These are phyloP conservation scores for Hucho hucho DNA, from an alignment of 2,113 vertebrate genomes.

Conservation along the genomic window DNA sequence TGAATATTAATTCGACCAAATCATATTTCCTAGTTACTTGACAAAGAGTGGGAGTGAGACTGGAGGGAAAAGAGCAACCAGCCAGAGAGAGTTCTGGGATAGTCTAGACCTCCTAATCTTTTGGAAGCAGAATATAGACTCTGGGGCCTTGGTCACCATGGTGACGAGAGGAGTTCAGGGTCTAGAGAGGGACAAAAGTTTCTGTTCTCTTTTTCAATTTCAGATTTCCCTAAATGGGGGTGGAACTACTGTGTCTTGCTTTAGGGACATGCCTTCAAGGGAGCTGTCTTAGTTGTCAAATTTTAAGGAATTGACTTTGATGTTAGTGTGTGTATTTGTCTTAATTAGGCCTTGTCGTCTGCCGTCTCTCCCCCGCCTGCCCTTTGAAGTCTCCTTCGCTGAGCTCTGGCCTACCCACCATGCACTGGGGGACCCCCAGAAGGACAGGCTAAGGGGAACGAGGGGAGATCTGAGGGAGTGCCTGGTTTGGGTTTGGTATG, in stretches of 20 bases:
- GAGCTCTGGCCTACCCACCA: slow-evolving; percentile 34
- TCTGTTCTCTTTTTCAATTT: not conserved
- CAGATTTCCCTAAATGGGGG: not conserved
- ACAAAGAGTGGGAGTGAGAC: not conserved
- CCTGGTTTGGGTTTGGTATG: slow-evolving; percentile 37
- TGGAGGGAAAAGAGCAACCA: not conserved
- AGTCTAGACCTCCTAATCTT: slow-evolving; percentile 33
- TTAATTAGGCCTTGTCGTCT: slow-evolving; percentile 50
- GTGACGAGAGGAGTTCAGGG: slow-evolving; percentile 20
- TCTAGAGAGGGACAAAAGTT: slow-evolving; percentile 8
- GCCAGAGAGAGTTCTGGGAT: not conserved
- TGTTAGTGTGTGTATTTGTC: slow-evolving; percentile 22
- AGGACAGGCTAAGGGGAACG: slow-evolving; percentile 12
- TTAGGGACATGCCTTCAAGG: not conserved
- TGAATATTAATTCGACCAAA: slow-evolving; percentile 23
- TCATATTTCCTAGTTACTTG: not conserved
- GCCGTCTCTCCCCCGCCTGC: slow-evolving; percentile 30
- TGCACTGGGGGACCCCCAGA: slow-evolving; percentile 41
- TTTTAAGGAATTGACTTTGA: not conserved
- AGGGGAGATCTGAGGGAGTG: not conserved
- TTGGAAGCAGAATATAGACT: slow-evolving; percentile 26
- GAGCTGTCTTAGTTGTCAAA: not conserved
- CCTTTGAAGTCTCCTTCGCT: slow-evolving; percentile 54
- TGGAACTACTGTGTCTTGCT: not conserved
- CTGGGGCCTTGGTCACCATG: slow-evolving; percentile 39